phyloP scores from a whole-genome alignment of 2,797 vertebrate genomes.

The Aquila chrysaetos region DNA sequence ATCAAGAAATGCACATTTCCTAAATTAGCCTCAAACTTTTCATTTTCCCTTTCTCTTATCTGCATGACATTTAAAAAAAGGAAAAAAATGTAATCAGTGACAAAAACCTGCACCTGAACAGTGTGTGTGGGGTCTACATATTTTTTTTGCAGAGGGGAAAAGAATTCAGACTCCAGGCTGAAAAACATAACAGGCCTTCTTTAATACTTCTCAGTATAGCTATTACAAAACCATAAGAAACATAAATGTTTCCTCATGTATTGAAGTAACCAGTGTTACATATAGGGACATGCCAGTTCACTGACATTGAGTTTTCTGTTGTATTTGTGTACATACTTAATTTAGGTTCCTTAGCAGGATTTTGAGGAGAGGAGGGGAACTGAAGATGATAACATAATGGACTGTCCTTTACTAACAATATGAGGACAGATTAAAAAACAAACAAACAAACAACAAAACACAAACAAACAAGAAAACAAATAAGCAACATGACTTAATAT shows the following conservation, averaged over 20 bases:
- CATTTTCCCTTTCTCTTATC: neutral
- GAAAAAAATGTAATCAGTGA: neutral
- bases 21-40: neutral
- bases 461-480: neutral
- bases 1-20: neutral
- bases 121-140: rapidly evolving
- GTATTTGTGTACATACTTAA: neutral
- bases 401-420: neutral
- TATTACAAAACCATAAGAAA: neutral
- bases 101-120: neutral
- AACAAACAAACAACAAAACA: too few species aligned
- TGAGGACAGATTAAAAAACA: neutral
- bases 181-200: neutral
- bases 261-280: neutral
- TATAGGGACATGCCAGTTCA: neutral
- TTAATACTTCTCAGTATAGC: neutral
- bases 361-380: neutral
- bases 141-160: neutral
- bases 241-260: neutral
- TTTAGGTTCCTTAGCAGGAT: neutral
- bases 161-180: neutral
- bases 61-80: neutral
- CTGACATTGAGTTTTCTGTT: neutral
- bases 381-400: neutral
- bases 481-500: neutral